phyloP scores from a whole-genome alignment of 1,140 invertebrate genomes.

The Drosophila takahashii region DNA sequence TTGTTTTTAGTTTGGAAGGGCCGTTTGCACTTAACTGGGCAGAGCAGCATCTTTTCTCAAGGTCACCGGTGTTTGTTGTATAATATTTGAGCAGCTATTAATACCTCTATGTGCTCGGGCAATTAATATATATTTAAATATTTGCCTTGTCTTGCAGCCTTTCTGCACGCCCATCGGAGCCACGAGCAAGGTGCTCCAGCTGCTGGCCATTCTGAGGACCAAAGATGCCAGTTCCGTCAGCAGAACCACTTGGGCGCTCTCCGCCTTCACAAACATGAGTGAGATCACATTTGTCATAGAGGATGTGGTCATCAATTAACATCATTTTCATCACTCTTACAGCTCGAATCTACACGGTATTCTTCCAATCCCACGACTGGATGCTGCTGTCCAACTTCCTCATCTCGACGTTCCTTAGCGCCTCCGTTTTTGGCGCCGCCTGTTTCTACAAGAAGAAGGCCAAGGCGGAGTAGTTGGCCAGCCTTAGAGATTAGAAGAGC shows the following conservation, averaged over 20 bases:
- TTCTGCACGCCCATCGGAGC: constrained; percentile 90
- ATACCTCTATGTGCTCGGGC: constrained; percentile 31
- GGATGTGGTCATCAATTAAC: constrained; percentile 9
- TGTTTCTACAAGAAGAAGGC: constrained; percentile 85
- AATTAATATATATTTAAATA: constrained; percentile 41
- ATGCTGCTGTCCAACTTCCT: constrained; percentile 88
- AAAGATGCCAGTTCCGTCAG: constrained; percentile 89
- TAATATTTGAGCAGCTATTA: constrained; percentile 75
- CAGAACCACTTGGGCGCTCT: constrained; percentile 89
- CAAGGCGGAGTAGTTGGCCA: constrained; percentile 42
- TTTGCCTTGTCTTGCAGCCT: constrained; percentile 85
- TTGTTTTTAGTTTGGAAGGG: constrained; percentile 5
- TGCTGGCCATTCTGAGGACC: constrained; percentile 87
- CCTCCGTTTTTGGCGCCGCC: constrained; percentile 86
- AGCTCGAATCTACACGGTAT: constrained; percentile 89
- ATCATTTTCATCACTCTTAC: constrained; percentile 58
- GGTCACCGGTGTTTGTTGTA: constrained; percentile 63
- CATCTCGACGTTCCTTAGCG: constrained; percentile 87
- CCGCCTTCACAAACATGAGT: constrained; percentile 90
- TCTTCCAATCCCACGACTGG: constrained; percentile 88
- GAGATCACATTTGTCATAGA: constrained; percentile 75
- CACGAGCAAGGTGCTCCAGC: constrained; percentile 89
- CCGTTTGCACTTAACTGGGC: constrained; percentile 32
- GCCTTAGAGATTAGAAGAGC: constrained; percentile 11
- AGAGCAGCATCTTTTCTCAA: constrained; percentile 47